These are phyloP conservation scores for Coregonus sp. DNA, from an alignment of 2,797 vertebrate genomes.

Conservation along the genomic window DNA sequence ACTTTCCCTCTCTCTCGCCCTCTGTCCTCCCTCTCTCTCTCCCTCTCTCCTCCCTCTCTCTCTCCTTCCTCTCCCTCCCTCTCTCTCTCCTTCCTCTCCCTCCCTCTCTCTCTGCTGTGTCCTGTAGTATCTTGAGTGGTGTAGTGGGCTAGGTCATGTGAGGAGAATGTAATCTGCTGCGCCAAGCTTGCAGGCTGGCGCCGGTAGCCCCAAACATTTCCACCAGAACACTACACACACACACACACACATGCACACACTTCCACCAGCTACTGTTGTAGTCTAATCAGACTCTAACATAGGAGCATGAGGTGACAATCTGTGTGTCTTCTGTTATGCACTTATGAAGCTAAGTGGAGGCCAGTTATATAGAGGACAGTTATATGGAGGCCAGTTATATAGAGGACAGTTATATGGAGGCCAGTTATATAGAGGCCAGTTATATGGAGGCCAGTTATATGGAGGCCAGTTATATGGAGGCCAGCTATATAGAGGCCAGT, in stretches of 20 bases:
- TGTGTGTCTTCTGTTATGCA: neutral
- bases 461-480: too few species aligned
- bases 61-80: too few species aligned
- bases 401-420: too few species aligned
- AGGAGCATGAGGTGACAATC: neutral
- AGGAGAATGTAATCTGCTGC: constrained; percentile 43
- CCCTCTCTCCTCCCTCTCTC: neutral
- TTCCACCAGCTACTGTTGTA: neutral
- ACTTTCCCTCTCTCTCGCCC: constrained; percentile 4
- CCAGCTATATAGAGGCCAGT: too few species aligned
- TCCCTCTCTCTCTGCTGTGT: constrained; percentile 33
- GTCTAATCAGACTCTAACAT: neutral
- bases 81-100: neutral
- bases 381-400: too few species aligned
- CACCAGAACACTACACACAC: constrained; percentile 1
- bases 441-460: too few species aligned
- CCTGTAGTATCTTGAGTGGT: constrained; percentile 40
- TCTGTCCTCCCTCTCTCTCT: too few species aligned
- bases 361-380: too few species aligned
- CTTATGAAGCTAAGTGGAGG: neutral
- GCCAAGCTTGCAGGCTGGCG: constrained; percentile 51
- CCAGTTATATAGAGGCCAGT: too few species aligned
- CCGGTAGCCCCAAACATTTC: constrained; percentile 36
- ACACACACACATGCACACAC: too few species aligned
- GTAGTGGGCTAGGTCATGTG: constrained; percentile 23